phyloP scores from a whole-genome alignment of 1,140 invertebrate genomes.

The Fopius arisanus region DNA sequence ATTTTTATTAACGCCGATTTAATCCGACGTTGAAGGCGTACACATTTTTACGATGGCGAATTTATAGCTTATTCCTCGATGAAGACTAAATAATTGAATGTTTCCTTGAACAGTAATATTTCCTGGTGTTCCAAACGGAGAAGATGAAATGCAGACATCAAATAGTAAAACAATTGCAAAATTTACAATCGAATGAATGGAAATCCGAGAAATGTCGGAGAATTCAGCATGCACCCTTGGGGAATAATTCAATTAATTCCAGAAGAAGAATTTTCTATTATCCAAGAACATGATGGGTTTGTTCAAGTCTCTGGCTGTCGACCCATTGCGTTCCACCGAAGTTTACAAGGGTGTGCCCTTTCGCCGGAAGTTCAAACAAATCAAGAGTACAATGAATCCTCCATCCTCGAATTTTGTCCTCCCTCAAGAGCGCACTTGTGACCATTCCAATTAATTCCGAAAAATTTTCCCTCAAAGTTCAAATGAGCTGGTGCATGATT shows the following conservation, averaged over 20 bases:
- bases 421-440: not conserved
- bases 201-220: no score
- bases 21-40: no score
- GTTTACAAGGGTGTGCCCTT: constrained; percentile 32
- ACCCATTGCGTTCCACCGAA: constrained; percentile 15
- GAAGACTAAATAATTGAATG: no score
- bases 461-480: not conserved
- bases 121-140: no score
- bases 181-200: no score
- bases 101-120: no score
- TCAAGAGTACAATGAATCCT: constrained; percentile 42
- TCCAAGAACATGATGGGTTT: not conserved
- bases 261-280: not conserved
- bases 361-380: constrained; percentile 46
- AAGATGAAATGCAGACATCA: no score
- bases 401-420: not conserved
- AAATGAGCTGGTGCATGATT: constrained; percentile 23
- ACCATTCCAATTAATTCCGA: not conserved
- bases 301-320: not conserved
- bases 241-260: not conserved
- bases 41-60: no score
- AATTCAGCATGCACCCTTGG: no score
- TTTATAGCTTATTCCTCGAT: no score
- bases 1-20: no score
- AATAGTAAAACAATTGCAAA: no score